These are phyloP conservation scores for Argyrosomus japonicus DNA, from an alignment of 2,113 vertebrate genomes.

Conservation along the genomic window DNA sequence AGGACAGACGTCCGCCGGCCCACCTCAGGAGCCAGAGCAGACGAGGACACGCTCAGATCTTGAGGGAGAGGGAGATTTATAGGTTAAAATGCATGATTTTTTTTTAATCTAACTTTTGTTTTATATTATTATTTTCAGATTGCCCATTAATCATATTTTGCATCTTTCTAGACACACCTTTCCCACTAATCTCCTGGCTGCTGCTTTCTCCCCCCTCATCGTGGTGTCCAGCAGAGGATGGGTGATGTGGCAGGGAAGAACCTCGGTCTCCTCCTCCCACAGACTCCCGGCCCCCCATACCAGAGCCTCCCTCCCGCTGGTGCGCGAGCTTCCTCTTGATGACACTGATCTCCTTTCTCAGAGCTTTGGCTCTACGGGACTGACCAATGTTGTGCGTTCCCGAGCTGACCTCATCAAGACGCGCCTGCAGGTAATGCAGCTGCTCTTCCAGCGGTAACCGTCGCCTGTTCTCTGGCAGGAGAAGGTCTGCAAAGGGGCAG, in stretches of 20 bases:
- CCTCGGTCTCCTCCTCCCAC: constrained; percentile 75
- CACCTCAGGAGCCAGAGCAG: constrained; percentile 93
- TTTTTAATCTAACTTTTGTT: no score
- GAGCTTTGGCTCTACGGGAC: constrained; percentile 94
- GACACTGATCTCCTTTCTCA: constrained; percentile 95
- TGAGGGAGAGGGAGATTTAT: constrained; percentile 45
- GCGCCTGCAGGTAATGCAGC: constrained; percentile 90
- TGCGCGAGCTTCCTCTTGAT: constrained; percentile 94
- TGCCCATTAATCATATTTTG: neutral
- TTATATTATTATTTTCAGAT: neutral
- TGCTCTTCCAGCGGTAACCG: constrained; percentile 94
- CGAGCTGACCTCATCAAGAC: constrained; percentile 90
- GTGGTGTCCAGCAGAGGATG: constrained; percentile 85
- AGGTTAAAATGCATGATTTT: neutral
- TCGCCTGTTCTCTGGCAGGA: constrained; percentile 91
- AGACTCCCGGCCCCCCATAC: constrained; percentile 81
- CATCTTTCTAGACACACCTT: constrained; percentile 71
- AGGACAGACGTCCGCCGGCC: constrained; percentile 97
- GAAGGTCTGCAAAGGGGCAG: constrained; percentile 82
- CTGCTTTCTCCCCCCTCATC: constrained; percentile 98
- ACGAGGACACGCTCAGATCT: constrained; percentile 92
- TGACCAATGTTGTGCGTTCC: constrained; percentile 95
- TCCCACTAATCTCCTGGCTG: constrained; percentile 93
- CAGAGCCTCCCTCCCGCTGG: constrained; percentile 88
- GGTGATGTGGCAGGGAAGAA: constrained; percentile 78